These are phyloP conservation scores for Diachasma alloeum DNA, from an alignment of 1,140 invertebrate genomes.

Conservation along the genomic window DNA sequence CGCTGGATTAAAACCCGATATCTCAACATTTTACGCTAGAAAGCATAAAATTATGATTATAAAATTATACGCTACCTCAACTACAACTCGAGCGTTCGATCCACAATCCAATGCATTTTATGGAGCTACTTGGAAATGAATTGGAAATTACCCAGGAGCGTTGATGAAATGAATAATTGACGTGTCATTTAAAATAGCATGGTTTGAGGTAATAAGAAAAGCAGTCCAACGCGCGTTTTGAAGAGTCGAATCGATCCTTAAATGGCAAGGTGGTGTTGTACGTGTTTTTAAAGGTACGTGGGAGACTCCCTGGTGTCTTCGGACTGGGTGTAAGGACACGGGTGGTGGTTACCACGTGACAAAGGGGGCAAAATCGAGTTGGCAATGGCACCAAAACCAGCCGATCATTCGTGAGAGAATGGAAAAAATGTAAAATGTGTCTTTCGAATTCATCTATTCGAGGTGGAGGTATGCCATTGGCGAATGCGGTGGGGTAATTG, in stretches of 20 bases:
- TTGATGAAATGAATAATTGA: background rate
- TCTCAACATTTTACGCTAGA: no score
- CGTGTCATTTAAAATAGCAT: background rate
- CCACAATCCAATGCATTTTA: no score
- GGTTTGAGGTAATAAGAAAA: background rate
- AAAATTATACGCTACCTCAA: no score
- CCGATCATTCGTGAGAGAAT: background rate
- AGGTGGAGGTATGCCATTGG: background rate
- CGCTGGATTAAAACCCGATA: no score
- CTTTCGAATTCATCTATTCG: background rate
- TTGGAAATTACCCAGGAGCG: no score
- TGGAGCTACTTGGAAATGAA: no score
- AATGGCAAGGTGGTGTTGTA: constrained; percentile 32
- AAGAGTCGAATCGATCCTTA: constrained; percentile 38
- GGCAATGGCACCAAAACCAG: background rate
- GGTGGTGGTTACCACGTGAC: no score
- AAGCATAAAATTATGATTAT: no score
- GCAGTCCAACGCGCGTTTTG: background rate
- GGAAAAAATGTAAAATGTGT: background rate
- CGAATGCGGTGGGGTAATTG: background rate
- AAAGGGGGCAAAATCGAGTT: no score
- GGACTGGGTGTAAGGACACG: background rate
- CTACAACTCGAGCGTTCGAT: no score
- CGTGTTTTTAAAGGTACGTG: constrained; percentile 35
- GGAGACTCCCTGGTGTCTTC: constrained; percentile 30